A percentile compares a stretch with the other conserved stretches of the same genome.
Conservation (phyloP, 1,140 invertebrate genomes). For the Harpegnathos saltator region DNA sequence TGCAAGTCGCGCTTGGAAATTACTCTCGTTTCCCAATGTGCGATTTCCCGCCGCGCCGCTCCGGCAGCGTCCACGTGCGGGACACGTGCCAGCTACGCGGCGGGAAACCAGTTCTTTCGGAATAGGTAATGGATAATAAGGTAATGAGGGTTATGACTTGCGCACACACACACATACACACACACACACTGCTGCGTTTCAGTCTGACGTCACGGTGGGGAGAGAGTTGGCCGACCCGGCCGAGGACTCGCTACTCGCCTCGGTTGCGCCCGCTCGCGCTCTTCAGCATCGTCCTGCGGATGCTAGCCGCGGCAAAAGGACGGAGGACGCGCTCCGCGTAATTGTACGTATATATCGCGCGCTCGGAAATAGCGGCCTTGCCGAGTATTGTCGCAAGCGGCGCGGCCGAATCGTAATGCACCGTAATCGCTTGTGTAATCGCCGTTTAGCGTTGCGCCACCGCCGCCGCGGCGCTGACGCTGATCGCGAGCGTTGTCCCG, state of each 20-base stretch:
- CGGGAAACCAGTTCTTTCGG: slow-evolving; percentile 46
- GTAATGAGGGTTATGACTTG: slow-evolving; percentile 21
- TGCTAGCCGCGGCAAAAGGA: slow-evolving; percentile 11
- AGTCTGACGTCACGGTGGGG: slow-evolving; percentile 25
- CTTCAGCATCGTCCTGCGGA: slow-evolving; percentile 1
- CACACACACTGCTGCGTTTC: neutral
- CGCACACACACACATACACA: no score
- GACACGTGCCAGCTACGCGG: slow-evolving; percentile 16
- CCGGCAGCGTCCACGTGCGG: no score
- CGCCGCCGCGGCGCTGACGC: slow-evolving; percentile 9
- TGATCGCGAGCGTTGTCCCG: neutral
- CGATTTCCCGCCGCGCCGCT: neutral
- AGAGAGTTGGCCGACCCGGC: slow-evolving; percentile 39
- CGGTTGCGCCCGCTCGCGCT: neutral
- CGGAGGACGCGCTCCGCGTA: slow-evolving; percentile 30
- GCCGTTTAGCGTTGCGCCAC: slow-evolving; percentile 30
- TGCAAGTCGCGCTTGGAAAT: neutral
- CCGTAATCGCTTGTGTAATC: slow-evolving; percentile 38
- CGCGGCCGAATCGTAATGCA: slow-evolving; percentile 37
- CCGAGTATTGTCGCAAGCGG: slow-evolving; percentile 27
- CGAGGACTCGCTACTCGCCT: neutral
- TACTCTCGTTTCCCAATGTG: neutral
- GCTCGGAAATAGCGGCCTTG: slow-evolving; percentile 37
- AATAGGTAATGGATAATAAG: slow-evolving; percentile 49
- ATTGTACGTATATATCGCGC: slow-evolving; percentile 6